Base-by-base conservation (phyloP, 2,113 vertebrate species). In the Brachirus orientalis region DNA sequence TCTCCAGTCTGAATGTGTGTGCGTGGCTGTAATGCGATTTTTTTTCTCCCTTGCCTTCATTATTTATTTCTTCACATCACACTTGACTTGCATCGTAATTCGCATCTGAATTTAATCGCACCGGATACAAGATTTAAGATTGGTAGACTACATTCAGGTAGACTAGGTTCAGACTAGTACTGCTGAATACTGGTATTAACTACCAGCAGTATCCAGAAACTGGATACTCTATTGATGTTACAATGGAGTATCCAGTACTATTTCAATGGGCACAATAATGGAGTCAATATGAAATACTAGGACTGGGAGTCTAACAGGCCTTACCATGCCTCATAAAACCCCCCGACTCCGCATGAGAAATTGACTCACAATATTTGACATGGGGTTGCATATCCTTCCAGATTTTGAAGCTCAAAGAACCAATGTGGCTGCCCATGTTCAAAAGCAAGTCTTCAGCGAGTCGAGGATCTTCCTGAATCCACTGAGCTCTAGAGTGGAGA, bases 301-400 rank as follows among this genome's bases (percentile, higher is more conserved):
- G 28, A 28, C 28, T 28, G 28, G 28, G 28, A 28, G 28, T 28
- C 28, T 4, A 11, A 11, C 8, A 22, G 8, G 19, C 10, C 46
- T 40, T 10, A 28, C 13, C 17, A 11, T 4, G 5, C 22, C 22
- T 54, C 13, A 36, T 8, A 28, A 22, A n/a, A 28, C 28, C 10
- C 62, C 14, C 10, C 14, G 51, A 56, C 28, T 54, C 38, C 16
- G 3, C 56, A 0, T 6, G 1, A 43, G 12, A 37, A 3, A 22
- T 51, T 0, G 59, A 91, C 93, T 92, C 63, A 94, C 93, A 65
- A 35, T 76, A 88, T 55, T 84, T 73, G 19, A 94, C 56, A 16
- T 86, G 69, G 11, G 38, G 19, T 67, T 88, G 83, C 88, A 94
- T 76, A 33, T 69, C 86, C 74, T 89, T 91, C 93, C 93, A 94